These are phyloP conservation scores for Hylia prasina DNA, from an alignment of 2,113 vertebrate species.

Conservation along the genomic window DNA sequence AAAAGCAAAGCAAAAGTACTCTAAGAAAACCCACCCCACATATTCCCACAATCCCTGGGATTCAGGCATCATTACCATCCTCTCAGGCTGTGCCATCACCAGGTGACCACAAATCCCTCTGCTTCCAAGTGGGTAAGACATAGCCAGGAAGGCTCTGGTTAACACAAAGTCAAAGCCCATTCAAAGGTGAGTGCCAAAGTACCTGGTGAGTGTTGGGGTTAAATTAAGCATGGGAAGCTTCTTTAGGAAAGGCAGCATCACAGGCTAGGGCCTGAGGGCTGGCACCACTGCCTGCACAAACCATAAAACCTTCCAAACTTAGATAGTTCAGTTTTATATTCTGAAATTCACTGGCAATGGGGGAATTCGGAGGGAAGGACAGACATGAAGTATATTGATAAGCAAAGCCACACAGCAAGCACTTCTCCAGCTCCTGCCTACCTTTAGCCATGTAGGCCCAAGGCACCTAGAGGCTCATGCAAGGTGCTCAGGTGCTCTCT, in stretches of 20 bases:
- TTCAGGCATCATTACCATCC: fast-evolving
- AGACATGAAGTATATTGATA: background rate
- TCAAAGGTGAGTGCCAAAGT: background rate
- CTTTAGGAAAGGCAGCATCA: background rate
- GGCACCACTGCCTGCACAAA: background rate
- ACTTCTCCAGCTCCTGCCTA: background rate
- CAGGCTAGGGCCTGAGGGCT: background rate
- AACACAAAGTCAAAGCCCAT: background rate
- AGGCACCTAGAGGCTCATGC: background rate
- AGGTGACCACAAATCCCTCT: background rate
- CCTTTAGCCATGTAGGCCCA: background rate
- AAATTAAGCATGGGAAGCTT: background rate
- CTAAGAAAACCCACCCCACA: background rate
- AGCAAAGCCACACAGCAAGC: background rate
- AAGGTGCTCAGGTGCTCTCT: background rate
- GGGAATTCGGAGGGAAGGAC: background rate
- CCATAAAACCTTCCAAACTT: background rate
- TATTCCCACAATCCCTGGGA: background rate
- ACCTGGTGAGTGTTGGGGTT: background rate
- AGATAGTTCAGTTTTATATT: background rate
- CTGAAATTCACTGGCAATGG: background rate
- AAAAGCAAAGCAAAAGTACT: background rate
- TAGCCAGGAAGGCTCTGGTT: background rate
- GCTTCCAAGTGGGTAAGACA: background rate
- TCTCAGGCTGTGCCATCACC: background rate